phyloP scores from a whole-genome alignment of 2,797 vertebrate genomes.

The Cygnus olor region DNA sequence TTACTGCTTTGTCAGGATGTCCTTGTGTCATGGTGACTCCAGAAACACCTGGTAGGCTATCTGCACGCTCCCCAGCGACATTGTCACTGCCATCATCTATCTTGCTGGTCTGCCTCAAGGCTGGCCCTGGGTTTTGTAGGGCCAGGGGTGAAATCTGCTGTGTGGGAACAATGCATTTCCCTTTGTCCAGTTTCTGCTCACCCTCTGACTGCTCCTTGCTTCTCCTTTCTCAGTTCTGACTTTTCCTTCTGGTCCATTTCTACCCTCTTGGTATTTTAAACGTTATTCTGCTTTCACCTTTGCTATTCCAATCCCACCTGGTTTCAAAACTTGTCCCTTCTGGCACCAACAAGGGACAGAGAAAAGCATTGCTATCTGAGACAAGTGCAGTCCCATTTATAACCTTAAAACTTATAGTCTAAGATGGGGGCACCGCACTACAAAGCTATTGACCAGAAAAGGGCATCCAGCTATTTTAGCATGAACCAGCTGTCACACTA shows the following conservation, averaged over 20 bases:
- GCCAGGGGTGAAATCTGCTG: not conserved
- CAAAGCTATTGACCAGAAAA: not conserved
- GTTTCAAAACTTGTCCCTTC: not conserved
- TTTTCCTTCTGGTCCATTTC: not conserved
- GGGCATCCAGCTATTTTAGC: not conserved
- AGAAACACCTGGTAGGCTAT: not conserved
- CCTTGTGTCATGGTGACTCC: not conserved
- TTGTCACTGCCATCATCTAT: not conserved
- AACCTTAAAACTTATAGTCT: not conserved
- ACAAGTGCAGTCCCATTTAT: not conserved
- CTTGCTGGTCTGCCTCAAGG: not conserved
- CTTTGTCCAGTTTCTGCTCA: not conserved
- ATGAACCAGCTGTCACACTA: not conserved
- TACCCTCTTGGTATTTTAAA: not conserved
- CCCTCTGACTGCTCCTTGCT: not conserved
- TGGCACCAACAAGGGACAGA: not conserved
- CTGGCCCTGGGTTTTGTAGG: not conserved
- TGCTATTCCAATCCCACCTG: not conserved
- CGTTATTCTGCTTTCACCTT: fast-evolving
- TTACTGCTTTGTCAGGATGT: not conserved
- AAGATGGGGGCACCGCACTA: not conserved
- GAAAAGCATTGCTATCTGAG: not conserved
- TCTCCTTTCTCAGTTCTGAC: not conserved
- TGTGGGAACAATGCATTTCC: not conserved
- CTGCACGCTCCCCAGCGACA: not conserved